Conservation (phyloP, 2,888 invertebrate species). For the Adineta ricciae region DNA sequence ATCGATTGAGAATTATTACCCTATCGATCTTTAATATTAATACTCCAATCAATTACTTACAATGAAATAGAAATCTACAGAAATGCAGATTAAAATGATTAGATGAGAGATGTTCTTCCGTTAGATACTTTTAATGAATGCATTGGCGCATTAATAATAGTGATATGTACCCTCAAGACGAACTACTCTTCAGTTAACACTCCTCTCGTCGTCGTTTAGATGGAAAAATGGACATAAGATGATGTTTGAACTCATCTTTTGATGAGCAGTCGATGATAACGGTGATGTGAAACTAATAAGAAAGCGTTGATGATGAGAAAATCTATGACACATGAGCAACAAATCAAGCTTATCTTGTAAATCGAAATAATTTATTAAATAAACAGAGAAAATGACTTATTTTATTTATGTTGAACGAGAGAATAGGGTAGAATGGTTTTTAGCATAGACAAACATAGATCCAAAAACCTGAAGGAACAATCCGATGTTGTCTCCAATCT, state of each 20-base stretch:
- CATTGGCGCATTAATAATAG: not conserved
- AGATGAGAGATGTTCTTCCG: not conserved
- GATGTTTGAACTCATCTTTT: not conserved
- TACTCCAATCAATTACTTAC: not conserved
- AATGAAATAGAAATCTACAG: not conserved
- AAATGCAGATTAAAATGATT: too few species aligned
- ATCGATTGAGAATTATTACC: not conserved
- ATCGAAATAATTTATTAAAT: too few species aligned
- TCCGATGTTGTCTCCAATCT: too few species aligned
- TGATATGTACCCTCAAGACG: not conserved
- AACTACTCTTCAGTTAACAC: not conserved
- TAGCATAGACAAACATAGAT: too few species aligned
- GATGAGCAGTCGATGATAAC: not conserved
- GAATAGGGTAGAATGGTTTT: too few species aligned
- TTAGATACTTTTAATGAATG: not conserved
- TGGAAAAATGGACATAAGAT: not conserved
- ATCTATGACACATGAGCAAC: not conserved
- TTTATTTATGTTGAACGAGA: too few species aligned
- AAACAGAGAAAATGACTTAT: too few species aligned
- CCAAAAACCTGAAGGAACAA: too few species aligned
- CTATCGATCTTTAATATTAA: not conserved
- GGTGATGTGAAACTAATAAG: slow-evolving; percentile 5
- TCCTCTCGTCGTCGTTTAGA: not conserved
- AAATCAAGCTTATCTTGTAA: not conserved
- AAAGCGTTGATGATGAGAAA: not conserved